Percentiles rank a stretch among this genome's conserved stretches.
Evolutionary conservation across 2,888 invertebrate genomes (phyloP).

Genomic region (Tachystola acroxantha): DNA sequence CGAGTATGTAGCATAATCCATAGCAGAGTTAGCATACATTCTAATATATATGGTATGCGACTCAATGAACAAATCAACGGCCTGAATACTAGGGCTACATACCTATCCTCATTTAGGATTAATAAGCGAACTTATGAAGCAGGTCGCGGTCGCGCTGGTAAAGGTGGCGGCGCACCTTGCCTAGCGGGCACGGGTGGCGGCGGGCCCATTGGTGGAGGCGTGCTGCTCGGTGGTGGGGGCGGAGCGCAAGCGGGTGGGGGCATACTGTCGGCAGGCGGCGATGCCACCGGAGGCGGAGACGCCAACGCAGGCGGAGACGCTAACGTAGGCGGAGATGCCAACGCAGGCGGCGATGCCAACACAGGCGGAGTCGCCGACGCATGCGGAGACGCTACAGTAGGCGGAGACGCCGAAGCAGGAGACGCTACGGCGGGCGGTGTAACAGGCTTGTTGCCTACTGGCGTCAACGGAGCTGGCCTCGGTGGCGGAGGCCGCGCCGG

Average conservation of each 20-base stretch:
- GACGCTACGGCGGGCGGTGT: background rate
- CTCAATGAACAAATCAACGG: no score
- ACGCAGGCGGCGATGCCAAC: background rate
- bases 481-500: conserved; percentile 67
- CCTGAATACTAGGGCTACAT: no score
- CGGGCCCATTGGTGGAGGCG: conserved; percentile 55
- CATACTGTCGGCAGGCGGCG: conserved; percentile 75
- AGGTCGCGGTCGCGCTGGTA: conserved; percentile 80
- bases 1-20: background rate
- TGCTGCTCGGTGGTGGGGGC: conserved; percentile 53
- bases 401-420: conserved; percentile 13
- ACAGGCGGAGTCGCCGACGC: conserved; percentile 30
- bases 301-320: background rate
- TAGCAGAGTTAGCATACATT: no score
- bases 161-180: conserved; percentile 80
- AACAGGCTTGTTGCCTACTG: conserved; percentile 3
- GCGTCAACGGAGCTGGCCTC: conserved; percentile 38
- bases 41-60: no score
- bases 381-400: conserved; percentile 60
- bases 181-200: conserved; percentile 76
- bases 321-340: background rate
- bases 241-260: conserved; percentile 84
- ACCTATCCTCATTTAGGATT: background rate
- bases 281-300: conserved; percentile 32
- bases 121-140: conserved; percentile 2